A percentile compares a stretch with the other conserved stretches of the same genome.
These are phyloP conservation scores for Carapus acus DNA, from an alignment of 2,797 vertebrate genomes.

Conservation along the genomic window DNA sequence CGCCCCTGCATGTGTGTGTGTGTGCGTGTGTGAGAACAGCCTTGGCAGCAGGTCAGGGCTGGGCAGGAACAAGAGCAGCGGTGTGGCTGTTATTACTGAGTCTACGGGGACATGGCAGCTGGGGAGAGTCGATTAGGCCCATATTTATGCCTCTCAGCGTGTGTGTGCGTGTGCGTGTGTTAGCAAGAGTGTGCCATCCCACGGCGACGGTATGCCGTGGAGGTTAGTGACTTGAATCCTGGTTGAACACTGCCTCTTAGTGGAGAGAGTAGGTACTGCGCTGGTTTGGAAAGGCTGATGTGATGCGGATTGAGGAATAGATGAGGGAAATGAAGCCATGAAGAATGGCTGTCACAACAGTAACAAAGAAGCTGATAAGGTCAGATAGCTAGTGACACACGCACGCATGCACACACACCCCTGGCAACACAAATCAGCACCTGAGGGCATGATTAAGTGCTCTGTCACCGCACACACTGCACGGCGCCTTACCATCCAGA, in stretches of 20 bases:
- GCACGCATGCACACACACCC: slow-evolving; percentile 3
- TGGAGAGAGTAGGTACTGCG: slow-evolving; percentile 47
- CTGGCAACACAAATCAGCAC: slow-evolving; percentile 37
- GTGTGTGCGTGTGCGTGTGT: slow-evolving; percentile 12
- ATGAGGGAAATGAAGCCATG: no score
- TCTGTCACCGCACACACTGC: slow-evolving; percentile 5
- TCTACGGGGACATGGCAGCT: slow-evolving; percentile 61
- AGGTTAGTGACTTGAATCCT: slow-evolving; percentile 18
- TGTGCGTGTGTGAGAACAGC: slow-evolving; percentile 29
- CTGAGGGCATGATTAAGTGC: slow-evolving; percentile 32
- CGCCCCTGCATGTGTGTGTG: slow-evolving; percentile 5
- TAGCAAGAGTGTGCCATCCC: slow-evolving; percentile 30
- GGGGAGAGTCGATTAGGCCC: slow-evolving; percentile 70
- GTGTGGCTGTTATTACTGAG: slow-evolving; percentile 67
- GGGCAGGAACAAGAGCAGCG: slow-evolving; percentile 63
- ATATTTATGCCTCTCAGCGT: slow-evolving; percentile 65
- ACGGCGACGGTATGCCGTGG: background rate
- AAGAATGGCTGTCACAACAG: no score
- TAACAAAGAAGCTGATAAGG: no score
- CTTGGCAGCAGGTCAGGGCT: slow-evolving; percentile 59
- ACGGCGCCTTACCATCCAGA: slow-evolving; percentile 24
- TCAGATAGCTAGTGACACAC: no score
- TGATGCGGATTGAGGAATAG: background rate
- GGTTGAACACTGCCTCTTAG: slow-evolving; percentile 51
- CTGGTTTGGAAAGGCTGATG: no score